Evolutionary conservation across 1,140 invertebrate genomes (phyloP), one percentile per base, ranked within the genome.

Genomic region (Drosophila lacertosa): DNA sequence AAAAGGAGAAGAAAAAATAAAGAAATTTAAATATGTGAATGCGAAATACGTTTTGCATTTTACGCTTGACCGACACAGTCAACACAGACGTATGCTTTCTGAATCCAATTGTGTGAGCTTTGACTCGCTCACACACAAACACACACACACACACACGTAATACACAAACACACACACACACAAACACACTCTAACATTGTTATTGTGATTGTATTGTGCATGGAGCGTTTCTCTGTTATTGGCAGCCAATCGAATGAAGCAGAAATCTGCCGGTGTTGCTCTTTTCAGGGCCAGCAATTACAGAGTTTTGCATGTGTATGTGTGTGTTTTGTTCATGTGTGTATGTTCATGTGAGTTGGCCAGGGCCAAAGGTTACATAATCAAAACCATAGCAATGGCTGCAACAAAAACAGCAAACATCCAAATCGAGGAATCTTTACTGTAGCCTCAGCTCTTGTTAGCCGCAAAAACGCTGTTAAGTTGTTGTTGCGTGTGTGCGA

Each of bases 41-140:
- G 55, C 35, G 18, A 51, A 66, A 66, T 75, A 50, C 42, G 55
- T 44, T 81, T 76, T 66, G 51, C 54, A 51, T 78, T 81, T 72
- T 66, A 73, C 74, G 77, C 81, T 75, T 86, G 82, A 86, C 65
- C 81, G 63, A 54, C 59, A 54, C 59, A 77, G 64, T 67, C 74
- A 77, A 58, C 20, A 69, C 54, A 32, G 16, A 20, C 24, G 22
- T 39, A 47, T 47, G 48, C 15, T 29, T 22, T 39, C 20, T 11
- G 24, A 29, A 63, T 54, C 63, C 65, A 80, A 65, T 80, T 50
- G 47, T 39, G 32, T 65, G 64, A 75, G 65, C 77, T 79, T 71
- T 79, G 55, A 65, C 76, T 45, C 13, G 15, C 11, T 13, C 42
- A 59, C 39, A 37, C 7, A 16, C 48, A 39, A 1, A 4, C 67